Conservation (phyloP, 2,888 invertebrate genomes). For the Polydrusus cervinus region DNA sequence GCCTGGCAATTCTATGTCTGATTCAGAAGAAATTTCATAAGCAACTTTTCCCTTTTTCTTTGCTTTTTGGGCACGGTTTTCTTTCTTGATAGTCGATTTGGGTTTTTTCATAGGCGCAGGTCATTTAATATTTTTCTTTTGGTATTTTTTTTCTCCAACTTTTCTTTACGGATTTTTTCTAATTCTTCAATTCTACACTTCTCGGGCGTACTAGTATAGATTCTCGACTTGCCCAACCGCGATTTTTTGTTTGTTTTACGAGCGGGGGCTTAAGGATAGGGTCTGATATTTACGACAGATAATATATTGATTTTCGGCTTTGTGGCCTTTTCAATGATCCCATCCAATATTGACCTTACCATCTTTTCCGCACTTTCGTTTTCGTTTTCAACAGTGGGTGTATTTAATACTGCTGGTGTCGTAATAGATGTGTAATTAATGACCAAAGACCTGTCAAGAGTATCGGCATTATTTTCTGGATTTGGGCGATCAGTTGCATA, state of each 20-base stretch:
- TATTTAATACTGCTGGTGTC: constrained; percentile 1
- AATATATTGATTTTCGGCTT: too few relatives aligned
- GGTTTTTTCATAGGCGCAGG: background rate
- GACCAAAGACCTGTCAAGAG: background rate
- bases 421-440: background rate
- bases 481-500: constrained; percentile 12
- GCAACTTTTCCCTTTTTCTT: background rate
- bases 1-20: background rate
- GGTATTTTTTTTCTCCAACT: background rate
- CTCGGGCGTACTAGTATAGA: too few relatives aligned
- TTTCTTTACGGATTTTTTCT: too few relatives aligned
- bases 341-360: background rate
- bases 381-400: background rate
- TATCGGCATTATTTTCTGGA: background rate
- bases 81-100: too few relatives aligned
- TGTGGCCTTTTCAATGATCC: too few relatives aligned
- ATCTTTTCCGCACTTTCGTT: constrained; percentile 1
- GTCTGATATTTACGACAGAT: background rate
- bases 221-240: too few relatives aligned
- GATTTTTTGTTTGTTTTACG: too few relatives aligned
- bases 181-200: too few relatives aligned
- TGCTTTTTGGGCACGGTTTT: too few relatives aligned
- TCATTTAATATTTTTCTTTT: background rate
- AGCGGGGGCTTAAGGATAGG: background rate
- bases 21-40: background rate